These are phyloP conservation scores for Tachina fera DNA, from an alignment of 2,888 invertebrate species.

Conservation along the genomic window DNA sequence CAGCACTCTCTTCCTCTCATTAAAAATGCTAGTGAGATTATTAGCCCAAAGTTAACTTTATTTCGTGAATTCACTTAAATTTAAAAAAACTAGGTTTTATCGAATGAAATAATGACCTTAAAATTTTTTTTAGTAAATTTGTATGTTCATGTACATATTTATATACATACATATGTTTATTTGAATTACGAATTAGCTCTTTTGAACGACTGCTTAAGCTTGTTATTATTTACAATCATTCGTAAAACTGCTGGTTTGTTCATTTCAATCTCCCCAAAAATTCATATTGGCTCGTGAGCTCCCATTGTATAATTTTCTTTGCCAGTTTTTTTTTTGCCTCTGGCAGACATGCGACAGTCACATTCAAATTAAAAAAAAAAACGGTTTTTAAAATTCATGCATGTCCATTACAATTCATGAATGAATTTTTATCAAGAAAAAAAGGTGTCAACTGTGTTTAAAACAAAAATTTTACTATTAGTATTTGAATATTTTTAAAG, in stretches of 20 bases:
- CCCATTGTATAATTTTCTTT: slow-evolving; percentile 53
- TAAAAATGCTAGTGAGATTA: no score
- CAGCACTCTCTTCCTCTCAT: no score
- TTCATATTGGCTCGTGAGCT: slow-evolving; percentile 65
- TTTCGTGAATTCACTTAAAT: no score
- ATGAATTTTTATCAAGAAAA: slow-evolving; percentile 53
- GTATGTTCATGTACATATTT: no score
- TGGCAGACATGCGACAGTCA: slow-evolving; percentile 5
- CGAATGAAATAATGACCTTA: no score
- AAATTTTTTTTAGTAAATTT: no score
- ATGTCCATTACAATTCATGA: slow-evolving; percentile 64
- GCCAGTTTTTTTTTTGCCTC: slow-evolving; percentile 13
- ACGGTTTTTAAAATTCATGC: slow-evolving; percentile 62
- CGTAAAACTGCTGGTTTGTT: slow-evolving; percentile 26
- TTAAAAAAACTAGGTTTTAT: no score
- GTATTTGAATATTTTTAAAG: not conserved
- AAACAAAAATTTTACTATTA: slow-evolving; percentile 15
- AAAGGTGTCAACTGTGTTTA: slow-evolving; percentile 56
- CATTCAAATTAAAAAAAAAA: slow-evolving; percentile 13
- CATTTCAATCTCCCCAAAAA: slow-evolving; percentile 29
- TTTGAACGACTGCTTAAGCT: slow-evolving; percentile 5
- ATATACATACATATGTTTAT: not conserved
- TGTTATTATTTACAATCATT: slow-evolving; percentile 27
- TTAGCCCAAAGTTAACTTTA: no score
- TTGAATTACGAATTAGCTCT: slow-evolving; percentile 2